Evolutionary conservation across 1,140 invertebrate genomes (phyloP).

Genomic region (Pseudomyrmex flavicornis): DNA sequence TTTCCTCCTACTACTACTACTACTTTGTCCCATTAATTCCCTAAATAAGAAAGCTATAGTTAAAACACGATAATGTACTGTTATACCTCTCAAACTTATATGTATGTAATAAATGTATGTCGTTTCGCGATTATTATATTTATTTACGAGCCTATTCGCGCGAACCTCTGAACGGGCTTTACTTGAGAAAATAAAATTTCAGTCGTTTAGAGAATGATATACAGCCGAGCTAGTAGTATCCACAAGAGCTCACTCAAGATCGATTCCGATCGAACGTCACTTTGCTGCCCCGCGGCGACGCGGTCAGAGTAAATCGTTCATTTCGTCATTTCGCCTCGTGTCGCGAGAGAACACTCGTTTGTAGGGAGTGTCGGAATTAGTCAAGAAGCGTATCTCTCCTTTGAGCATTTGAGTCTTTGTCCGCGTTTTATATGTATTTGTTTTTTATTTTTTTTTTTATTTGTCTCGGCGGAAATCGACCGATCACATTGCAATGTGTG

Average conservation of each 20-base stretch:
- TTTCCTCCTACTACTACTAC: neutral
- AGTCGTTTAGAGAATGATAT: constrained; percentile 52
- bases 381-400: constrained; percentile 46
- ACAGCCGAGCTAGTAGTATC: constrained; percentile 38
- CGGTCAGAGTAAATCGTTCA: neutral
- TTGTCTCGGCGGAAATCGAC: constrained; percentile 25
- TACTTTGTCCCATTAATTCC: constrained; percentile 10
- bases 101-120: neutral
- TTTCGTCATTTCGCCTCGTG: constrained; percentile 4
- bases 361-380: constrained; percentile 48
- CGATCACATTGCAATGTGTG: constrained; percentile 10
- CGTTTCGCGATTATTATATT: neutral
- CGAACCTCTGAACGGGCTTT: constrained; percentile 16
- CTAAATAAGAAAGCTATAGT: constrained; percentile 45
- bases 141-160: constrained; percentile 11
- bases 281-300: constrained; percentile 17
- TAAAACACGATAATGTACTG: neutral
- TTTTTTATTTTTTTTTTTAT: neutral
- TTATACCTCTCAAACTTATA: constrained; percentile 22
- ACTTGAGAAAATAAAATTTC: constrained; percentile 53
- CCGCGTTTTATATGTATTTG: neutral
- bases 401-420: constrained; percentile 53
- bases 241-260: constrained; percentile 12
- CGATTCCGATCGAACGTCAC: neutral
- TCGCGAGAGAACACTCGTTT: constrained; percentile 42